Base-by-base conservation (phyloP, 1,140 invertebrate genomes). In the Arctopsyche grandis region DNA sequence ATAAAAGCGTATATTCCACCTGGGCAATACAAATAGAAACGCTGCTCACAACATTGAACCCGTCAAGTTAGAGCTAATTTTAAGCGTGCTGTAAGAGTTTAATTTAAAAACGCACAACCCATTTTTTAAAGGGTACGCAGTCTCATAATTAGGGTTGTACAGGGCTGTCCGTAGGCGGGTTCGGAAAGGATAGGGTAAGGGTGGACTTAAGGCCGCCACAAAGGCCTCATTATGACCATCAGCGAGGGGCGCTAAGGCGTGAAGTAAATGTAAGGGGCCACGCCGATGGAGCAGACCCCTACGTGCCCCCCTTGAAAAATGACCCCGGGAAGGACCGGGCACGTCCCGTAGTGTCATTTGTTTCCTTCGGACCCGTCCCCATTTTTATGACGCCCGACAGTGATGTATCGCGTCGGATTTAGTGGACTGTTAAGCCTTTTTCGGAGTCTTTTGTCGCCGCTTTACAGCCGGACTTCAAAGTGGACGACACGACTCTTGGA, bases 341-440 rank as follows among this genome's bases (percentile, higher is more conserved):
- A 56, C 71, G 71, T 74, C 71, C 71, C 9, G 10, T 29, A 7
- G 12, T 21, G 24, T 48, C 71, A 74, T 74, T 74, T 74, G 71
- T 74, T 74, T 48, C 48, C 71, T 9, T n/a, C 1, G n/a, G n/a
- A 5, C 24, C 22, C n/a, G 10, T 74, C n/a, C 21, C 9, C 71
- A 29, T 74, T 74, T 74, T 74, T 74, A 74, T 56, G 69, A 70
- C 69, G n/a, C 69, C 69, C 9, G 71, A 74, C 71, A 48, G 43
- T 74, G 71, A 74, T 48, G 71, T 74, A 74, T 74, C 43, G 71
- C 44, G 43, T 46, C 48, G 44, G 46, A 74, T 74, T 56, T 48
- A 21, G 71, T 74, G n/a, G 48, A 74, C 46, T 74, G 71, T 71
- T 71, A 71, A 74, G 46, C 9, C 24, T 22, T n/a, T n/a, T n/a